These are phyloP conservation scores for Simalia tracyae DNA, from an alignment of 2,797 vertebrate genomes.

Conservation along the genomic window DNA sequence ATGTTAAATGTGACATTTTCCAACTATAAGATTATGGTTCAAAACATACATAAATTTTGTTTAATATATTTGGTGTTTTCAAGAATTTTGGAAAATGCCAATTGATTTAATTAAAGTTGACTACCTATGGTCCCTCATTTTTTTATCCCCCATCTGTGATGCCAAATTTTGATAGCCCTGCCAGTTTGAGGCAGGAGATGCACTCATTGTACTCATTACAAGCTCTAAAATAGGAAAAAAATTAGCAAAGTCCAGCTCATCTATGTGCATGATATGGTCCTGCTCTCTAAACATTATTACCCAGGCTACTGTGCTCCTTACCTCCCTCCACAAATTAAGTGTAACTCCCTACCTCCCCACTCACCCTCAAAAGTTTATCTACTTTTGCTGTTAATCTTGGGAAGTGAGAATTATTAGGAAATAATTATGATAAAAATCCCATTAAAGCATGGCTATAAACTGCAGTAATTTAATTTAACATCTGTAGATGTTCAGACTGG, in stretches of 20 bases:
- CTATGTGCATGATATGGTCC: neutral
- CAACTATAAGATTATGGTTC: neutral
- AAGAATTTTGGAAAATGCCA: slow-evolving; percentile 30
- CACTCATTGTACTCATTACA: neutral
- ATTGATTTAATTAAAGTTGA: neutral
- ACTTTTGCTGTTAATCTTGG: slow-evolving; percentile 23
- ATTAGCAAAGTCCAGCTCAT: neutral
- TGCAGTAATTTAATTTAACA: neutral
- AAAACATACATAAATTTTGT: neutral
- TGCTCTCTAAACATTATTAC: neutral
- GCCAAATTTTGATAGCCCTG: neutral
- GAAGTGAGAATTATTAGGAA: neutral
- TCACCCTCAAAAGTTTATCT: neutral
- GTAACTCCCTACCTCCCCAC: neutral
- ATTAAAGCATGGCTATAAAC: neutral
- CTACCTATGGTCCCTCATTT: neutral
- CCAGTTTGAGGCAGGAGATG: neutral
- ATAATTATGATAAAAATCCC: slow-evolving; percentile 1
- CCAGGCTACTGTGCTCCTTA: neutral
- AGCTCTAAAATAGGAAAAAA: neutral
- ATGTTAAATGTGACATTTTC: neutral
- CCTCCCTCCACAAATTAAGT: neutral
- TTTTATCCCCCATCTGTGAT: neutral
- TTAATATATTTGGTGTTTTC: slow-evolving; percentile 21
- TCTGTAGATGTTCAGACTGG: too few relatives aligned